Conservation (phyloP, 1,140 invertebrate genomes). For the Varroa destructor region DNA sequence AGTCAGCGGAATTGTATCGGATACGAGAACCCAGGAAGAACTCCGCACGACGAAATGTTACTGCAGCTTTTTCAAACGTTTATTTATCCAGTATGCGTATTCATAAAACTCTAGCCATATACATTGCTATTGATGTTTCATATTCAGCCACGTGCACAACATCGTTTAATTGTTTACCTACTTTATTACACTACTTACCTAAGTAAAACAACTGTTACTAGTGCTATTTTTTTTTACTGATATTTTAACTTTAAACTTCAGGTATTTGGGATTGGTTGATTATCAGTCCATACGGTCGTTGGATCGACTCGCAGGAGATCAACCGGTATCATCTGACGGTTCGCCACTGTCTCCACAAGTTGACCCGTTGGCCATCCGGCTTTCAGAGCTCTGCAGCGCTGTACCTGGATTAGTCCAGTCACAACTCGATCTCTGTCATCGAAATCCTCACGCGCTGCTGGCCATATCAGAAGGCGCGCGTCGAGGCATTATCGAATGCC, state of each 20-base stretch:
- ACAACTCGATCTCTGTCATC: constrained; percentile 46
- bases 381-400: constrained; percentile 36
- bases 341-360: constrained; percentile 1
- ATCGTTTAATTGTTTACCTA: too few relatives aligned
- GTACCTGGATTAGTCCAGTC: constrained; percentile 42
- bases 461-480: constrained; percentile 45
- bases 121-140: too few relatives aligned
- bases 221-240: too few relatives aligned
- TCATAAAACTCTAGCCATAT: too few relatives aligned
- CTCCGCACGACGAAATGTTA: too few relatives aligned
- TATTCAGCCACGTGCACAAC: too few relatives aligned
- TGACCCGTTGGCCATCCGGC: constrained; percentile 33
- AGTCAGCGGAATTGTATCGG: too few relatives aligned
- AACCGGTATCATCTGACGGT: constrained; percentile 1
- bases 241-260: background rate
- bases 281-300: constrained; percentile 18
- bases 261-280: constrained; percentile 18
- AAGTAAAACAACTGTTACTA: too few relatives aligned
- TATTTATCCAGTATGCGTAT: too few relatives aligned
- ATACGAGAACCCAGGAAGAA: too few relatives aligned
- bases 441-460: constrained; percentile 45
- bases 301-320: constrained; percentile 9
- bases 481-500: constrained; percentile 47
- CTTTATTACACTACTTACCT: too few relatives aligned
- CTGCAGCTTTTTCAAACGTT: too few relatives aligned